Evolutionary conservation across 2,888 invertebrate species (phyloP), one percentile per base, ranked within the genome.

Genomic region (Scaptomyza caliginosa): DNA sequence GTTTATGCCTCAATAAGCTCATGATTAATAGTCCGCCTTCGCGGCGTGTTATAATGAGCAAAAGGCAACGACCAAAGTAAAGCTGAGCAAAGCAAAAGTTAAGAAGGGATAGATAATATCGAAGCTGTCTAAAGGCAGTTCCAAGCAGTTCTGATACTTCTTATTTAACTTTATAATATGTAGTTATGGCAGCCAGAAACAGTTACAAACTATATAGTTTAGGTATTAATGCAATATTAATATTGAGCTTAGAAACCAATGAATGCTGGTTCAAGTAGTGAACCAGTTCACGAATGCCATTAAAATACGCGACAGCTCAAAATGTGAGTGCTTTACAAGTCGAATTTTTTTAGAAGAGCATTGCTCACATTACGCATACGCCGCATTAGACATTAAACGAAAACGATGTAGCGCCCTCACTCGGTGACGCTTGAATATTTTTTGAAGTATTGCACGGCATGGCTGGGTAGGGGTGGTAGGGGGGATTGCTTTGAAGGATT

Each of bases 1-100:
- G 83, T 87, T 88, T 88, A 88, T 88, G 89, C 89, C 86, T 88
- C 89, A 88, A 88, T 88, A 88, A 88, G 89, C 89, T 86, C 81
- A 88, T 88, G 88, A 89, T 88, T 89, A 89, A 88, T 88, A 88
- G 88, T 86, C 74, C 74, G 73, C 60, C 77, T 77, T 69, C 43
- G 52, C 66, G 62, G 77, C 62, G 62, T 56, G 69, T 50, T 77
- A 66, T 80, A 80, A 80, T 80, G 86, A 80, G 79, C 72, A 72
- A 83, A 77, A 73, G 74, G 84, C 77, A 80, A 63, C 62, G 69
- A 60, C 50, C 39, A 77, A 69, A 59, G 40, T 50, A 45, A 60
- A 58, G 48, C 42, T 38, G 56, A 30, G 36, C 34, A 36, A 60
- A 48, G 32, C 21, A 65, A 66, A 30, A 62, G 23, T 49, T 40